Evolutionary conservation across 2,888 invertebrate genomes (phyloP).

Genomic region (Apamea sordens): DNA sequence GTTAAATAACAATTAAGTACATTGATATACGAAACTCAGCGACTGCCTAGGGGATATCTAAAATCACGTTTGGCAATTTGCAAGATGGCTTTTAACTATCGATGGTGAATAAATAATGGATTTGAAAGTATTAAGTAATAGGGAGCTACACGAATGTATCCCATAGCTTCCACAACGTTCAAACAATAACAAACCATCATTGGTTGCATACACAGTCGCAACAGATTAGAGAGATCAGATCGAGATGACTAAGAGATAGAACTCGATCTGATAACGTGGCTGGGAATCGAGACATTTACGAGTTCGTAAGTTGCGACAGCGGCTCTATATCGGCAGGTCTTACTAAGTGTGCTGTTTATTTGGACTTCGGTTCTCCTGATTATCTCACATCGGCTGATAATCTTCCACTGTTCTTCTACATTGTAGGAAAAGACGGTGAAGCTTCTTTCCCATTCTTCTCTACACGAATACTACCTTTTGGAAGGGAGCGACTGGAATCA

Average conservation of each 20-base stretch:
- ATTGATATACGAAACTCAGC: background rate
- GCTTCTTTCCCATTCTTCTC: too few relatives aligned
- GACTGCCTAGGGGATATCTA: background rate
- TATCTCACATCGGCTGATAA: background rate
- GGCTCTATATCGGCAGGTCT: background rate
- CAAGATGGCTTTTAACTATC: background rate
- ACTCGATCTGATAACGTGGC: slow-evolving; percentile 17
- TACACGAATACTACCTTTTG: too few relatives aligned
- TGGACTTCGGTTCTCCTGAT: background rate
- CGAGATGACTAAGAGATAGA: slow-evolving; percentile 28
- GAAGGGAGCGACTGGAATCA: too few relatives aligned
- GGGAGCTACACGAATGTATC: background rate
- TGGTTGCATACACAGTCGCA: background rate
- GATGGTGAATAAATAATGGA: background rate
- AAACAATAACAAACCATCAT: slow-evolving; percentile 13
- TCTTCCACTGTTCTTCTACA: background rate
- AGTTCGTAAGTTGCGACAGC: slow-evolving; percentile 19
- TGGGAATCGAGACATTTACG: slow-evolving; percentile 22
- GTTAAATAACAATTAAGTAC: background rate
- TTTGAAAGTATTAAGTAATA: slow-evolving; percentile 8
- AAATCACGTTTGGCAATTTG: too few relatives aligned
- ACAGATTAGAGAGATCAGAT: slow-evolving; percentile 42
- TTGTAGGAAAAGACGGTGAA: background rate
- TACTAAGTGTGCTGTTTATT: background rate
- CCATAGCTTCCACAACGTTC: background rate